These are phyloP conservation scores for Ambastaia sidthimunki DNA, from an alignment of 2,797 vertebrate species.

Conservation along the genomic window DNA sequence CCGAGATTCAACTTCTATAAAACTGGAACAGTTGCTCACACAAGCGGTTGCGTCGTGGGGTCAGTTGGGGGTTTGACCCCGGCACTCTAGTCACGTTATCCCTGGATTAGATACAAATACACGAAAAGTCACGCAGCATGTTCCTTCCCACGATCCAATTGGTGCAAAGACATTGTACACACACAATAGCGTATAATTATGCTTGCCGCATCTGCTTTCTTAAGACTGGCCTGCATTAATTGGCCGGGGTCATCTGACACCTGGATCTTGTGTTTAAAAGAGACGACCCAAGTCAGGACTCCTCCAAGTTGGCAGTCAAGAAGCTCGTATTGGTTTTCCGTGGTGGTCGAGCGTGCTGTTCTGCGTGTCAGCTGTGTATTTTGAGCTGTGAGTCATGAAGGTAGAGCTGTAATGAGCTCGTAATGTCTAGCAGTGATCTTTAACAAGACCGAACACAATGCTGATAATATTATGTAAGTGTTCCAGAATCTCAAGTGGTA, in stretches of 20 bases:
- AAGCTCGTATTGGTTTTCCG: constrained; percentile 74
- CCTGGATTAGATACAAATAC: neutral
- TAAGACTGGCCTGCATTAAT: constrained; percentile 21
- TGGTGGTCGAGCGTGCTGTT: constrained; percentile 51
- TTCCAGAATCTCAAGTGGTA: neutral
- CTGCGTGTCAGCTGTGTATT: constrained; percentile 64
- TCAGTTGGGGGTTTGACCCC: neutral
- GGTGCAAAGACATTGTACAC: neutral
- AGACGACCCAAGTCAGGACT: constrained; percentile 54
- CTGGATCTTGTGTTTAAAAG: constrained; percentile 19
- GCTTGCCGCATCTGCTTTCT: constrained; percentile 15
- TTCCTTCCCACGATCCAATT: neutral
- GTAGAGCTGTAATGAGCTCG: neutral
- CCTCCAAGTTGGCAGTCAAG: neutral
- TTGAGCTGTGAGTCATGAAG: constrained; percentile 30
- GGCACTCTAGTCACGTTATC: neutral
- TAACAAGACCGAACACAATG: neutral
- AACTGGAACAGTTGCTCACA: neutral
- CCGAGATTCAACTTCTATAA: neutral
- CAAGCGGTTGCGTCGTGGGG: neutral
- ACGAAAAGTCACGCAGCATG: neutral
- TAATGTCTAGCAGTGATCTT: constrained; percentile 22
- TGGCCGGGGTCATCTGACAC: constrained; percentile 37
- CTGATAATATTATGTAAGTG: neutral
- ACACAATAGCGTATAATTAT: neutral